Conservation (phyloP, 2,888 invertebrate genomes). For the Phytoseiulus persimilis region DNA sequence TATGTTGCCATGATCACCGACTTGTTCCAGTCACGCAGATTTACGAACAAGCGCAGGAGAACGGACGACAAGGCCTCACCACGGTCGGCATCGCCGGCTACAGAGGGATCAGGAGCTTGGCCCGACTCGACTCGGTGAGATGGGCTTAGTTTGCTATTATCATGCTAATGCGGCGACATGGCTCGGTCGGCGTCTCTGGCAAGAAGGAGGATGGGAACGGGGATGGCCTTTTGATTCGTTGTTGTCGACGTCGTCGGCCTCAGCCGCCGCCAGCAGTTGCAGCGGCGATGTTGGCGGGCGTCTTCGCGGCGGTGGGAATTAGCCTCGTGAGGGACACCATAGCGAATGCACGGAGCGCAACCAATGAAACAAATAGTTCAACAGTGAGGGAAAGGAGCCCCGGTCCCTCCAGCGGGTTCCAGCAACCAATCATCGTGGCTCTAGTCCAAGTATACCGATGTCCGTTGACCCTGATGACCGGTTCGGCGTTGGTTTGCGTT, state of each 20-base stretch:
- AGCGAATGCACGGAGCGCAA: not conserved
- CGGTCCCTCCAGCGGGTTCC: not conserved
- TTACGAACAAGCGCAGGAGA: not conserved
- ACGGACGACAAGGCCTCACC: not conserved
- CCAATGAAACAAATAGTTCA: not conserved
- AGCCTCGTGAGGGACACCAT: not conserved
- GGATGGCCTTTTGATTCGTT: conserved; percentile 5
- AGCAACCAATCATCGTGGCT: not conserved
- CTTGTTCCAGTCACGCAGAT: not conserved
- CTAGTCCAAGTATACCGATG: too few relatives aligned
- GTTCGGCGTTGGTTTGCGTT: too few relatives aligned
- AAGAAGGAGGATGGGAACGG: not conserved
- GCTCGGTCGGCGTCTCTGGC: not conserved
- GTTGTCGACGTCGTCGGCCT: not conserved
- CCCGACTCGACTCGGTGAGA: not conserved
- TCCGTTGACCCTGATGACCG: too few relatives aligned
- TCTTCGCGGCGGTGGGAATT: not conserved
- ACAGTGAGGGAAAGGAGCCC: not conserved
- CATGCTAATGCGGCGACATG: conserved; percentile 31
- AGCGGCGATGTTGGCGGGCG: not conserved
- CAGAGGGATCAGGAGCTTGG: not conserved
- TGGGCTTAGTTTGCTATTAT: conserved; percentile 38
- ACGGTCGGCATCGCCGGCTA: not conserved
- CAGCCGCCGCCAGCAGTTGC: not conserved
- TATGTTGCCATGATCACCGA: not conserved